Conservation (phyloP, 2,797 vertebrate species). For the Triplophysa bombifrons region DNA sequence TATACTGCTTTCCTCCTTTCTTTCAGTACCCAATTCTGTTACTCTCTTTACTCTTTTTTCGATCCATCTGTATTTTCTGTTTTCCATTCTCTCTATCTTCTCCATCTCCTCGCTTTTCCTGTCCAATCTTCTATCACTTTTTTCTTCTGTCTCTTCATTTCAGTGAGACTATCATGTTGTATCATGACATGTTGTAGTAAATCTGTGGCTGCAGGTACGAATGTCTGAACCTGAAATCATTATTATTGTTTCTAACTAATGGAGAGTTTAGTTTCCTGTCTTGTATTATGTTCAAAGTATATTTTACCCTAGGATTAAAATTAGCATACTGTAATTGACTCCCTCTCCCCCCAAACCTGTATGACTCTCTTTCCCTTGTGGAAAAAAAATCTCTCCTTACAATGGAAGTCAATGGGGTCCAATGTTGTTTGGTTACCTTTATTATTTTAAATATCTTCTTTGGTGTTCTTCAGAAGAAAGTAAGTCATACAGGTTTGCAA, state of each 20-base stretch:
- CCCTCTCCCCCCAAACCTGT: too few relatives aligned
- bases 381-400: too few relatives aligned
- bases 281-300: slow-evolving; percentile 24
- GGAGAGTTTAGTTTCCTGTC: slow-evolving; percentile 4
- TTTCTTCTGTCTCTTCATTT: slow-evolving; percentile 68
- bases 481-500: too few relatives aligned
- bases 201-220: slow-evolving; percentile 94
- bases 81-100: slow-evolving; percentile 51
- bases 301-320: too few relatives aligned
- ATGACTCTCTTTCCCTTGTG: too few relatives aligned
- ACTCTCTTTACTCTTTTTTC: slow-evolving; percentile 58
- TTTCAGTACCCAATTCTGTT: slow-evolving; percentile 69
- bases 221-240: slow-evolving; percentile 52
- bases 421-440: too few relatives aligned
- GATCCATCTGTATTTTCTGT: slow-evolving; percentile 69
- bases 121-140: slow-evolving; percentile 63
- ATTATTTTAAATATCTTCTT: too few relatives aligned
- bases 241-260: slow-evolving; percentile 25
- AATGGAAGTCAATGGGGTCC: too few relatives aligned
- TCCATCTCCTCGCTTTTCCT: slow-evolving; percentile 50
- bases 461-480: not conserved
- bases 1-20: slow-evolving; percentile 59
- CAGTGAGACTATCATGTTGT: slow-evolving; percentile 87
- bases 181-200: slow-evolving; percentile 97
- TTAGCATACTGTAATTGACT: too few relatives aligned